Conservation (phyloP, 2,113 vertebrate species). For the Vidua macroura region DNA sequence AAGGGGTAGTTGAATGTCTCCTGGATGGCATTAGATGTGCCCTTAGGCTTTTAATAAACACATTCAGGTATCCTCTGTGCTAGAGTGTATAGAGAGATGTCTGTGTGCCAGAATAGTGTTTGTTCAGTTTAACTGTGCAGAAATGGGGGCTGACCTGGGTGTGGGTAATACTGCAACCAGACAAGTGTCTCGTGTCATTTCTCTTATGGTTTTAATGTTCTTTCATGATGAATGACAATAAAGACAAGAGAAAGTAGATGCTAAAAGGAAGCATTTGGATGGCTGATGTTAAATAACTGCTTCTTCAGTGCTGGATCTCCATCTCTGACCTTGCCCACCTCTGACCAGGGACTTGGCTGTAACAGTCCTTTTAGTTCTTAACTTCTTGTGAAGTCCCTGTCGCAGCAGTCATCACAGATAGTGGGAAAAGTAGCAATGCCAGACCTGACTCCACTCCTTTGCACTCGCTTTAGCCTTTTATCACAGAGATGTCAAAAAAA, state of each 20-base stretch:
- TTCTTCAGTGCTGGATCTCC: neutral
- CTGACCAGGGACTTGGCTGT: neutral
- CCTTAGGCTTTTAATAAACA: neutral
- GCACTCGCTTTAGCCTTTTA: neutral
- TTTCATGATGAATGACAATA: neutral
- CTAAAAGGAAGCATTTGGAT: neutral
- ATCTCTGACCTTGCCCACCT: neutral
- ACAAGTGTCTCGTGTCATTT: neutral
- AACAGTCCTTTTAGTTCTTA: neutral
- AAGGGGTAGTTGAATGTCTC: neutral
- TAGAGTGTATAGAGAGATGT: neutral
- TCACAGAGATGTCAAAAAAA: neutral
- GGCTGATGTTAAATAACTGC: neutral
- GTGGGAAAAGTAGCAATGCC: neutral
- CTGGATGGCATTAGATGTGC: neutral
- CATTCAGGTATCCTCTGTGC: neutral
- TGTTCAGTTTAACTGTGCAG: conserved; percentile 24
- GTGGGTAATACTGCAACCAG: neutral
- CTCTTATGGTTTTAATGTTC: neutral
- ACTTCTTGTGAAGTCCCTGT: neutral
- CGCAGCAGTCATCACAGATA: neutral
- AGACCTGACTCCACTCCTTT: neutral
- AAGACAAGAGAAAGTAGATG: neutral
- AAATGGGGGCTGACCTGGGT: conserved; percentile 16
- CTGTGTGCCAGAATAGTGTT: neutral